Conservation (phyloP, 2,888 invertebrate genomes). For the Uloborus plumipes region DNA sequence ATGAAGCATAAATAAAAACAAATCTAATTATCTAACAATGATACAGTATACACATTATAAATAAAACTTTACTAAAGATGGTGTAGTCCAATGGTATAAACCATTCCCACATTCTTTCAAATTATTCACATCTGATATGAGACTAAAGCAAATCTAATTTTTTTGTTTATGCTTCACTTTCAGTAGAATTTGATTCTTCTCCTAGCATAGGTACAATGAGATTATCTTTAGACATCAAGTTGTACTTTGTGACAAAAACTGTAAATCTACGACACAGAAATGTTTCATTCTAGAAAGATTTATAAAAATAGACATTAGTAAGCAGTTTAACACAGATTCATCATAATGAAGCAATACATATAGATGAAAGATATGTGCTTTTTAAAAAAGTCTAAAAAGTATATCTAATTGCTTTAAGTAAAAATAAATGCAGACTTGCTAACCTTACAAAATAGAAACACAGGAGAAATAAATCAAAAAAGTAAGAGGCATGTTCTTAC, state of each 20-base stretch:
- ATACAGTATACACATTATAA: too few relatives aligned
- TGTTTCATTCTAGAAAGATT: constrained; percentile 81
- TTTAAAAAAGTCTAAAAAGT: neutral
- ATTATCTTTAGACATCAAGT: constrained; percentile 97
- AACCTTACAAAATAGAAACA: too few relatives aligned
- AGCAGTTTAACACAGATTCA: neutral
- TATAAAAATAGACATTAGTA: constrained; percentile 34
- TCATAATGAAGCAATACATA: constrained; percentile 7
- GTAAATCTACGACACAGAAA: constrained; percentile 95
- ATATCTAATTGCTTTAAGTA: too few relatives aligned
- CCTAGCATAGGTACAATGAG: constrained; percentile 90
- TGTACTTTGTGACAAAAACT: constrained; percentile 97
- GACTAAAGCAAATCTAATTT: constrained; percentile 31
- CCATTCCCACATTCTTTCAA: too few relatives aligned
- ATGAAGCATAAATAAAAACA: too few relatives aligned
- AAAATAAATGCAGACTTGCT: too few relatives aligned
- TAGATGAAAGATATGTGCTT: constrained; percentile 14
- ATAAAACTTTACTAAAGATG: too few relatives aligned
- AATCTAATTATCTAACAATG: too few relatives aligned
- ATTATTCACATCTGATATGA: constrained; percentile 32
- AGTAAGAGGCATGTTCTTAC: too few relatives aligned
- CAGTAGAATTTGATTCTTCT: constrained; percentile 60
- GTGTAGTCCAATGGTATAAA: too few relatives aligned
- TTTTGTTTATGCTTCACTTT: constrained; percentile 62
- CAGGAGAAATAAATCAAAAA: too few relatives aligned